Base-by-base conservation (phyloP, 1,140 invertebrate genomes). In the Hylaeus anthracinus region DNA sequence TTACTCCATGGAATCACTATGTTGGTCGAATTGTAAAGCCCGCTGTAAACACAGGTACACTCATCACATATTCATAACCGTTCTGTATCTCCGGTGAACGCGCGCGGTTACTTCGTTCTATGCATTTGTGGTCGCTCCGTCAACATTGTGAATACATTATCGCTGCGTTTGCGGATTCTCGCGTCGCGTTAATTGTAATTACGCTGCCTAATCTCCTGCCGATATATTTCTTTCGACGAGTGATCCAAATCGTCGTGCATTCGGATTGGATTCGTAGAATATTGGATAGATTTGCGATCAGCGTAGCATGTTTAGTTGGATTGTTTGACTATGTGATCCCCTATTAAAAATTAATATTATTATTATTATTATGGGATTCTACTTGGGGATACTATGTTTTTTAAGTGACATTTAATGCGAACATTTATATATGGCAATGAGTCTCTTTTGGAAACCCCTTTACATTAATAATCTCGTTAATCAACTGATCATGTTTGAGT, bases 21-120 rank as follows among this genome's bases (percentile, higher is more conserved):
- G 60, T 72, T 72, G n/a, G 9, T 51, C n/a, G 51, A 72, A 72
- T 56, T 72, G 5, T 45, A 72, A 72, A 51, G 60, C 48, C 1
- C 15, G 5, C 10, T 26, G 51, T 65, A 55, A 65, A 65, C 53
- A 63, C 58, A 9, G 26, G 51, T 65, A 48, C 12, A 65, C 61
- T 72, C 37, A 79, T 79, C 61, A 65, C 51, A 51, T 65, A 79
- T 79, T 79, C 70, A 65, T 72, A 72, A 72, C 41, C 51, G 39
- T 45, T 72, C 51, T 55, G 14, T 65, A 56, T 64, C 51, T 64
- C 9, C 45, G 9, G 66, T 63, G 66, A 8, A 64, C 76, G 69
- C 3, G 60, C 10, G 26, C 56, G 60, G 51, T 72, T 58, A 72
- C 70, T 79, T 48, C 48, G 61, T 72, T 72, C 77, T 53, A 65